phyloP scores from a whole-genome alignment of 2,113 vertebrate species.

The Nothocercus julius region DNA sequence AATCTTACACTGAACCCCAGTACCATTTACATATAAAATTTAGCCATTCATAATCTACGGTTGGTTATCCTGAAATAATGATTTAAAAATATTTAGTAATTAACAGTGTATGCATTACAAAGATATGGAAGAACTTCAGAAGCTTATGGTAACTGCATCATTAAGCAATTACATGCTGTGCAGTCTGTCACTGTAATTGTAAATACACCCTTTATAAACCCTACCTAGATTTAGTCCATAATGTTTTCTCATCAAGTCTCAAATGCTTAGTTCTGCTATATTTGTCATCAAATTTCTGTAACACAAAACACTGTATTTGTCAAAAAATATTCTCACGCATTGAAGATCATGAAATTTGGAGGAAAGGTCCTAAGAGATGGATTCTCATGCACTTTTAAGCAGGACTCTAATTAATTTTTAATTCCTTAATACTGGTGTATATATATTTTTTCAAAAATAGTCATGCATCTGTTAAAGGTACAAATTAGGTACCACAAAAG shows the following conservation, averaged over 20 bases:
- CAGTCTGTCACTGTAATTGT: conserved; percentile 56
- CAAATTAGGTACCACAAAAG: not conserved
- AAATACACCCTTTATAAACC: not conserved
- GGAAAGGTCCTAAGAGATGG: not conserved
- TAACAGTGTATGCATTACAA: conserved; percentile 53
- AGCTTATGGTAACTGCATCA: conserved; percentile 58
- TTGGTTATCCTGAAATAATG: conserved; percentile 47
- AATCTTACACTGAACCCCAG: conserved; percentile 63
- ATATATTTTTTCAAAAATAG: not conserved
- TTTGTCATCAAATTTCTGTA: conserved; percentile 39
- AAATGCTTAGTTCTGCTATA: conserved; percentile 22
- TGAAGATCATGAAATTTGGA: conserved; percentile 54
- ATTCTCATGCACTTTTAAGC: not conserved
- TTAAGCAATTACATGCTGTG: conserved; percentile 55
- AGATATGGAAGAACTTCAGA: conserved; percentile 57
- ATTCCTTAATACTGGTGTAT: conserved; percentile 55
- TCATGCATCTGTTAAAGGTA: not conserved
- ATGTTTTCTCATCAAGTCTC: not conserved
- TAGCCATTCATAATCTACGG: conserved; percentile 52
- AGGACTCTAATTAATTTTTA: conserved; percentile 1
- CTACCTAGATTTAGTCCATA: not conserved
- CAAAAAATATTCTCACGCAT: not conserved
- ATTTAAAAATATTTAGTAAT: conserved; percentile 35
- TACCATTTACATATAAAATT: conserved; percentile 61
- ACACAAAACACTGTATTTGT: conserved; percentile 30